Conservation (phyloP, 2,888 invertebrate species). For the Teinopalpus imperialis region DNA sequence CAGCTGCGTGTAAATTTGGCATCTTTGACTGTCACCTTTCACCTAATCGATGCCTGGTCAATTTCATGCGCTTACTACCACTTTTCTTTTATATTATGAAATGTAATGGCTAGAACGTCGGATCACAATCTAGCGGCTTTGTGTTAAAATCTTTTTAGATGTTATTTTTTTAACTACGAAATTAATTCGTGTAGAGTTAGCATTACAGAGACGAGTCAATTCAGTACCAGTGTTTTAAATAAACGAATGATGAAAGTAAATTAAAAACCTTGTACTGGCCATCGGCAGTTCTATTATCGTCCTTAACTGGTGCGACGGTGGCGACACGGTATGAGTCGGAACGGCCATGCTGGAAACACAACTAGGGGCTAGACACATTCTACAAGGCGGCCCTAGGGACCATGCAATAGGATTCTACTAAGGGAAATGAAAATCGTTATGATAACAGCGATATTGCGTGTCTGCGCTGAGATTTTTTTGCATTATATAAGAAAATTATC, state of each 20-base stretch:
- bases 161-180: not conserved
- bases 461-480: no score
- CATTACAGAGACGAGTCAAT: conserved; percentile 20
- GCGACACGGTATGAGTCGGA: conserved; percentile 99
- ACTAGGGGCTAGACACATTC: conserved; percentile 81
- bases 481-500: no score
- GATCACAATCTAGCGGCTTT: no score
- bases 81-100: no score
- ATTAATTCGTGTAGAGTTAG: conserved; percentile 4
- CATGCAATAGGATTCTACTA: conserved; percentile 53
- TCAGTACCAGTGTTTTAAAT: conserved; percentile 31
- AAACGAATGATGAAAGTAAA: conserved; percentile 64
- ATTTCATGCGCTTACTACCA: no score
- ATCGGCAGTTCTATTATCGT: conserved; percentile 97
- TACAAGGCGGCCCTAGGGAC: conserved; percentile 76
- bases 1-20: conserved; percentile 6
- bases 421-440: conserved; percentile 50
- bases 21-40: not conserved
- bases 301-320: conserved; percentile 94
- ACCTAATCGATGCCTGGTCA: conserved; percentile 17
- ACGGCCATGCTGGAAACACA: conserved; percentile 93
- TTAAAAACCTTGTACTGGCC: conserved; percentile 93
- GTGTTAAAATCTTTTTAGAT: not conserved
- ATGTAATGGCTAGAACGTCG: no score
- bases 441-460: conserved; percentile 48